phyloP scores from a whole-genome alignment of 2,888 invertebrate genomes.

The Cristatella mucedo region DNA sequence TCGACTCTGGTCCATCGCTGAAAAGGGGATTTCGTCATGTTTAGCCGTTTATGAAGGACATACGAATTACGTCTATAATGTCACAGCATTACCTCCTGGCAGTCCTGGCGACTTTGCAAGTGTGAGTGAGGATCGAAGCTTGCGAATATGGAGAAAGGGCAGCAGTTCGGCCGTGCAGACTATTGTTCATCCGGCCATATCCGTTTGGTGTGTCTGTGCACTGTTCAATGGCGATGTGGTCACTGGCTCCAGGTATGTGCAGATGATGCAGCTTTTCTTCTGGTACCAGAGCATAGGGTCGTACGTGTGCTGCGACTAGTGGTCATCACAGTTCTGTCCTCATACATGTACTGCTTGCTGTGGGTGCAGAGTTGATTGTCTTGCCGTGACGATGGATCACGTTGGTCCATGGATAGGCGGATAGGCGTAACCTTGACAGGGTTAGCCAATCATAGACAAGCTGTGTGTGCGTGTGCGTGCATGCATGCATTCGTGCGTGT shows the following conservation, averaged over 20 bases:
- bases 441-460: too few relatives aligned
- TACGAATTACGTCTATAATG: constrained; percentile 65
- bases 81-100: constrained; percentile 40
- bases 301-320: too few relatives aligned
- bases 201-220: constrained; percentile 70
- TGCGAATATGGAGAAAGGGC: constrained; percentile 57
- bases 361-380: too few relatives aligned
- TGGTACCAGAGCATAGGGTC: too few relatives aligned
- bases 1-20: constrained; percentile 61
- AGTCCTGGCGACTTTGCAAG: constrained; percentile 52
- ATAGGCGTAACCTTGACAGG: too few relatives aligned
- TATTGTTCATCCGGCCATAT: constrained; percentile 62
- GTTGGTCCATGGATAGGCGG: too few relatives aligned
- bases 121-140: constrained; percentile 71
- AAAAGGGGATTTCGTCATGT: constrained; percentile 42
- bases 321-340: too few relatives aligned
- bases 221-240: constrained; percentile 75
- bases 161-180: constrained; percentile 45
- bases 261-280: too few relatives aligned
- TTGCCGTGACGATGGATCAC: too few relatives aligned
- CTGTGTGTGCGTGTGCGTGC: too few relatives aligned
- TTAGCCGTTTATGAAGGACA: constrained; percentile 53
- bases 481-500: too few relatives aligned
- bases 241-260: constrained; percentile 52
- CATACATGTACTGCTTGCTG: too few relatives aligned